Evolutionary conservation across 2,113 vertebrate genomes (phyloP).

Genomic region (Pionites leucogaster): DNA sequence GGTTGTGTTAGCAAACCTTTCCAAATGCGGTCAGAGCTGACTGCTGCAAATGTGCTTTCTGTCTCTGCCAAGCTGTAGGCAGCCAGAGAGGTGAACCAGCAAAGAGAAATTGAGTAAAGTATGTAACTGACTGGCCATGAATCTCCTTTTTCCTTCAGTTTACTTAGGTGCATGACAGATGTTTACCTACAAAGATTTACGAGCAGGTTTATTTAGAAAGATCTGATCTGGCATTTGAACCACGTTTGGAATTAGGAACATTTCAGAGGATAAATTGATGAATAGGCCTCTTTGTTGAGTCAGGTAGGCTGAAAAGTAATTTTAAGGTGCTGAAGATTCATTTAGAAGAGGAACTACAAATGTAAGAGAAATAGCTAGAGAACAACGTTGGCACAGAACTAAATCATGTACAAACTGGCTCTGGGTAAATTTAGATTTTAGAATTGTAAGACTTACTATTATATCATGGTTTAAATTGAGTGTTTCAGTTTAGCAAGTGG

Average conservation of each 20-base stretch:
- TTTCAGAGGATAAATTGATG: conserved; percentile 4
- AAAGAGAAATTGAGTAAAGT: neutral
- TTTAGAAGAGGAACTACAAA: neutral
- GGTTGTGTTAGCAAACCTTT: neutral
- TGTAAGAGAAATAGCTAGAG: neutral
- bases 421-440: neutral
- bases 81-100: neutral
- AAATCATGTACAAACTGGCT: neutral
- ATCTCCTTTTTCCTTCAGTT: neutral
- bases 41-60: neutral
- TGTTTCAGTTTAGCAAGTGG: neutral
- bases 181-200: conserved; percentile 27
- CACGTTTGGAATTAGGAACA: neutral
- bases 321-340: neutral
- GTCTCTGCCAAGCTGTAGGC: neutral
- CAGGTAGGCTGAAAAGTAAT: neutral
- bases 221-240: conserved; percentile 36
- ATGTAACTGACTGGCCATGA: neutral
- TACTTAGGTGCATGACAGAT: neutral
- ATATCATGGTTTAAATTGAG: neutral
- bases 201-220: conserved; percentile 32
- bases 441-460: neutral
- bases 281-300: neutral
- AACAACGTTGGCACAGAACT: neutral
- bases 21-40: neutral